Base-by-base conservation (phyloP, 53 echinoderm and acorn worm species). In the Antedon mediterranea region DNA sequence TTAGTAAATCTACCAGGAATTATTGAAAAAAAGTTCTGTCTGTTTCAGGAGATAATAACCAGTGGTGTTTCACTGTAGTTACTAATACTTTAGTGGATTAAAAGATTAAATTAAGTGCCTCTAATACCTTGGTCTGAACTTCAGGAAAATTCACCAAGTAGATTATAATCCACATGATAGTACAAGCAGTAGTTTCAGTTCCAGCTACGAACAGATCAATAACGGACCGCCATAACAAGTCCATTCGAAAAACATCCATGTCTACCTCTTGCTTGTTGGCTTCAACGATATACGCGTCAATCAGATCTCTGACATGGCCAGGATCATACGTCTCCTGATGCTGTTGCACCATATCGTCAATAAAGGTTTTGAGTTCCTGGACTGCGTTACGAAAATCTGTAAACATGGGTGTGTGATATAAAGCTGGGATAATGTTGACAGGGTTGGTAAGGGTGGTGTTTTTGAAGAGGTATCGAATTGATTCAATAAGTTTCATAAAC, bases 101-200 rank as follows among this genome's bases (percentile, higher is more conserved):
- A n/a, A n/a, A n/a, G n/a, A n/a, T n/a, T n/a, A n/a, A n/a, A n/a
- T n/a, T n/a, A n/a, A n/a, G n/a, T n/a, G n/a, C n/a, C n/a, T n/a
- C n/a, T n/a, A n/a, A 41, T 41, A 82, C 83, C 83, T 82, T 82
- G 33, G 33, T 28, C 31, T 82, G 83, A 28, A 82, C 72, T 31
- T 77, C 71, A 30, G 76, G 83, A n/a, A 72, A 71, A 34, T 29
- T 31, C 14, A 77, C 72, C 83, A 82, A 76, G 41, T 82, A 76
- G 76, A 82, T 32, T 72, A 82, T 77, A 8, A 77, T 77, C 83
- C 83, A 82, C 83, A 75, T 82, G 18, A 82, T 26, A 18, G 83
- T 77, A 77, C 71, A 76, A 31, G 77, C 76, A 20, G 83, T 82
- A 77, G 83, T 82, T 14, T 82, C 83, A 15, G 83, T 77, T 23